Base-by-base conservation (phyloP, 2,888 invertebrate species). In the Hybos culiciformis region DNA sequence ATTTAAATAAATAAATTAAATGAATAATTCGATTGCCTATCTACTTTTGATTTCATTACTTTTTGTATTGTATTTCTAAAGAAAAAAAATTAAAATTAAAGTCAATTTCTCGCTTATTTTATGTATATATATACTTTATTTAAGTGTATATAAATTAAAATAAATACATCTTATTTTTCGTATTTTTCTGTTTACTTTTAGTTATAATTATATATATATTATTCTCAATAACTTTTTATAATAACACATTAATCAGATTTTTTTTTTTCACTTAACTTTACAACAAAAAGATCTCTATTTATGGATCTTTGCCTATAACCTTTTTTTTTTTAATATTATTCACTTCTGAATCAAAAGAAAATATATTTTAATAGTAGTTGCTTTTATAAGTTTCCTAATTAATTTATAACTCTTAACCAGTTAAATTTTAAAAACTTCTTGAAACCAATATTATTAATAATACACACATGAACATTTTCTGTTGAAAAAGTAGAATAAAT, bases 111-210 rank as follows among this genome's bases (percentile, higher is more conserved):
- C 36, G 36, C 36, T 36, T 58, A 58, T 54, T 53, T 58, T 58
- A 55, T 58, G 53, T 56, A 59, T 59, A 56, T 61, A 60, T 62
- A 60, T 62, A 57, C 60, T 58, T 60, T 60, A 61, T 61, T 59
- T 51, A 47, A 52, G 52, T 62, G 62, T 62, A 62, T 62, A 62
- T 62, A 61, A 62, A 62, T 62, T 62, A 62, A 62, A 62, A 62
- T 62, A 62, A 61, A 61, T 61, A 61, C 36, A 36, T 36, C 21
- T 36, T 36, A 20, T 36, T 36, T 36, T 36, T 36, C 36, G 36
- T 36, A 20, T 36, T 36, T 36, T 19, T 36, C 21, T 36, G 12
- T 20, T 36, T 19, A n/a, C n/a, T 14, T 36, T 36, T 36, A 14
- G 4, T 19, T 36, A n/a, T 36, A 20, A 6, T 36, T 20, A 36